A percentile compares a stretch with the other conserved stretches of the same genome.
Evolutionary conservation across 2,888 invertebrate genomes (phyloP).

Genomic region (Trissolcus japonicus): DNA sequence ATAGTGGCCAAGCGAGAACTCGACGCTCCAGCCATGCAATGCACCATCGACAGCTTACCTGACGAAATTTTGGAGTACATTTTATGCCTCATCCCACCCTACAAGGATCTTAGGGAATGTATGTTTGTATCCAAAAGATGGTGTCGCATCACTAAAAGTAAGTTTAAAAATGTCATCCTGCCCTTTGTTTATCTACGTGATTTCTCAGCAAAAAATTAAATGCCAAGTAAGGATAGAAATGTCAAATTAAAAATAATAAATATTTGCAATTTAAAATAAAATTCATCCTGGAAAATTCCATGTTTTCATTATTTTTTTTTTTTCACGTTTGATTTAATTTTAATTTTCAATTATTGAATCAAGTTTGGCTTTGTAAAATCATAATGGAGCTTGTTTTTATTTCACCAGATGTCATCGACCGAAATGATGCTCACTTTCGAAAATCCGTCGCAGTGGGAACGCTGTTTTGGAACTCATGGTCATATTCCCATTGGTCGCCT

Average conservation of each 20-base stretch:
- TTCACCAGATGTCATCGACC: slow-evolving; percentile 86
- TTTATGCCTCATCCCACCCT: slow-evolving; percentile 91
- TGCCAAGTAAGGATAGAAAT: too few relatives aligned
- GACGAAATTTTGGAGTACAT: slow-evolving; percentile 96
- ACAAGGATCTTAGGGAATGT: slow-evolving; percentile 91
- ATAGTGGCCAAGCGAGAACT: background rate
- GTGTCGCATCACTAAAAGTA: slow-evolving; percentile 90
- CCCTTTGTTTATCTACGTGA: background rate
- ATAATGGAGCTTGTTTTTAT: background rate
- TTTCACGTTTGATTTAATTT: background rate
- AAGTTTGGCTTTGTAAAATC: background rate
- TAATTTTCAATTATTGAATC: background rate
- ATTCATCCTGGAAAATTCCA: background rate
- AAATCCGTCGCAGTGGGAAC: slow-evolving; percentile 87
- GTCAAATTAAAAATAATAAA: too few relatives aligned
- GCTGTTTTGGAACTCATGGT: slow-evolving; percentile 84
- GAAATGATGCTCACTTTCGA: slow-evolving; percentile 84
- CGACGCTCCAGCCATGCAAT: slow-evolving; percentile 63
- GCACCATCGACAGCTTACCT: slow-evolving; percentile 85
- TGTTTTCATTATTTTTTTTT: background rate
- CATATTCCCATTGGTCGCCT: slow-evolving; percentile 79
- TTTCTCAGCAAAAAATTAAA: too few relatives aligned
- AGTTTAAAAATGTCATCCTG: slow-evolving; percentile 71
- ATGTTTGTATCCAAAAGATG: slow-evolving; percentile 91
- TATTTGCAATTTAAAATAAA: background rate